Evolutionary conservation across 2,113 vertebrate species (phyloP).

Genomic region (Poeciliopsis prolifica): DNA sequence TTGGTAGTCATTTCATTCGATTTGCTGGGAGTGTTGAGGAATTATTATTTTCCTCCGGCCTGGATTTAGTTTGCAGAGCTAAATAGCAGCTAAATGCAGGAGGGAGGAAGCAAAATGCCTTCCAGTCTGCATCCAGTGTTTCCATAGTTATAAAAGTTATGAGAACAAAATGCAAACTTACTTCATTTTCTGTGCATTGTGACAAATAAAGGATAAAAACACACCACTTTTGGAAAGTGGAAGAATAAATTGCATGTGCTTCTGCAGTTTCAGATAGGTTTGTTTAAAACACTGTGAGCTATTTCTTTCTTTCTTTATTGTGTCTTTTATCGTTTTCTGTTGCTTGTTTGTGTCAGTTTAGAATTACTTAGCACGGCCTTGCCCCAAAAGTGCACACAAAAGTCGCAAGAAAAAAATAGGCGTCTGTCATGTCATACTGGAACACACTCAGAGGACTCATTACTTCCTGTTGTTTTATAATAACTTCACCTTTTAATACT

Average conservation of each 20-base stretch:
- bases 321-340: background rate
- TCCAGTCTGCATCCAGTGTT: background rate
- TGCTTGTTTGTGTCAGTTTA: background rate
- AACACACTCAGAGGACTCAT: too few relatives aligned
- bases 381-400: background rate
- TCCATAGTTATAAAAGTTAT: background rate
- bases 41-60: conserved; percentile 32
- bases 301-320: background rate
- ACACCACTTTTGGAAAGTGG: too few relatives aligned
- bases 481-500: too few relatives aligned
- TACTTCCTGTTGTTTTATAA: too few relatives aligned
- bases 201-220: too few relatives aligned
- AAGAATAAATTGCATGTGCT: background rate
- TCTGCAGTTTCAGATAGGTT: background rate
- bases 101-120: background rate
- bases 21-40: conserved; percentile 42
- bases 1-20: conserved; percentile 42
- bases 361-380: background rate
- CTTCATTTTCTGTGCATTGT: background rate
- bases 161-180: background rate
- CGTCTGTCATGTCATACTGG: too few relatives aligned
- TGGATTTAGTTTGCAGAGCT: conserved; percentile 16
- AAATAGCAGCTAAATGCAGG: conserved; percentile 13
- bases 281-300: background rate
- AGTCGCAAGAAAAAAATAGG: too few relatives aligned